Percentiles rank a stretch among this genome's conserved stretches.
Conservation (phyloP, 2,797 vertebrate species). For the Gobionotothen gibberifrons region DNA sequence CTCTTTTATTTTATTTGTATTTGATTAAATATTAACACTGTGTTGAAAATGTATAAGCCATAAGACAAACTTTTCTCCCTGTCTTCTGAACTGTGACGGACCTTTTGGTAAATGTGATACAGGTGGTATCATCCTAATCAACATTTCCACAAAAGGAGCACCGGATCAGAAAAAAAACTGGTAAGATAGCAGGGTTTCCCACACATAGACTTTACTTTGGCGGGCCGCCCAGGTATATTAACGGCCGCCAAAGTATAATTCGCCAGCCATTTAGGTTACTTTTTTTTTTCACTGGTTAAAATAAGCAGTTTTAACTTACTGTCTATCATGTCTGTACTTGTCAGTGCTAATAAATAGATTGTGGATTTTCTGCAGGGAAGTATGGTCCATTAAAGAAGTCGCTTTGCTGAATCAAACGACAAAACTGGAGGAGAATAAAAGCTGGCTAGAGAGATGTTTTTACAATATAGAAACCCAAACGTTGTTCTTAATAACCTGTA, state of each 20-base stretch:
- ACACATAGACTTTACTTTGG: no score
- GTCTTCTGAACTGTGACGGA: neutral
- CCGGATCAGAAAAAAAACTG: no score
- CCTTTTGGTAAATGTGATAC: neutral
- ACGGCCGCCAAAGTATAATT: no score
- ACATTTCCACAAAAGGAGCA: no score
- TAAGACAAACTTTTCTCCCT: neutral
- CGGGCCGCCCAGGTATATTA: no score
- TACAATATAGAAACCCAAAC: neutral
- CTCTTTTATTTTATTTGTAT: neutral
- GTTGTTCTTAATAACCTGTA: neutral
- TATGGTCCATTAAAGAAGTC: neutral
- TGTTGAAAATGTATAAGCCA: neutral
- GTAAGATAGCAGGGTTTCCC: no score
- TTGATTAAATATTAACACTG: constrained; percentile 47
- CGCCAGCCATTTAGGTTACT: no score
- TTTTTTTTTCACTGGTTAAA: neutral
- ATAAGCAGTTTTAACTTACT: neutral
- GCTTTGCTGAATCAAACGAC: neutral
- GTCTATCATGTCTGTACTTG: neutral
- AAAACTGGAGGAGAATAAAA: neutral
- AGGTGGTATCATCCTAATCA: neutral
- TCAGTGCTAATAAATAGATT: neutral
- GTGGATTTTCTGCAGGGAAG: neutral
- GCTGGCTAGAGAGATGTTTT: neutral